Base-by-base conservation (phyloP, 2,888 invertebrate genomes). In the Agrotis ipsilon region DNA sequence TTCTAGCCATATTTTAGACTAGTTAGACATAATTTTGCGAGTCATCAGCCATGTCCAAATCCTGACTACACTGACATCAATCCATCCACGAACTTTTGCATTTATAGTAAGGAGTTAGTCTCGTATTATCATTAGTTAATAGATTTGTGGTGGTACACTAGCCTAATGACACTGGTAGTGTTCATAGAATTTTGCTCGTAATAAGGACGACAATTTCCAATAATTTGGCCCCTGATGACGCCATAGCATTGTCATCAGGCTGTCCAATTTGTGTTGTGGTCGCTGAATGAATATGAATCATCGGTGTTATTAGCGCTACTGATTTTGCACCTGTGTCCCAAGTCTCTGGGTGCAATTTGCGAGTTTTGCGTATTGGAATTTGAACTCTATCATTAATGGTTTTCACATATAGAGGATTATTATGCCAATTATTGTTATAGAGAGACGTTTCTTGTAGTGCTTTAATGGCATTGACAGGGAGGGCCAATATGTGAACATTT, bases 171-270 rank as follows among this genome's bases (percentile, higher is more conserved):
- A 7, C 9, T 27, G 5, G 11, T 39, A 11, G 27, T 54, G 32
- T n/a, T 55, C 13, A 11, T 55, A 27, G 55, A 32, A n/a, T 7
- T 55, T 55, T n/a, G 13, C n/a, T n/a, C 13, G n/a, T 32, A 13
- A 32, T n/a, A 55, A 27, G n/a, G 54, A 27, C 54, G 54, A 18
- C n/a, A 24, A 55, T 32, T 55, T 14, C 14, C 14, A 55, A 55
- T 32, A 55, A 55, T 55, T 55, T 55, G 55, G 3, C 55, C 55
- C n/a, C 6, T 39, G 39, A 39, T 39, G 39, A 55, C n/a, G 14
- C 32, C 55, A n/a, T 55, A 3, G 39, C 14, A 19, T 54, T 55
- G 32, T 55, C 55, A 55, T 55, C n/a, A 39, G 32, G 55, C n/a
- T n/a, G 55, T 55, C 32, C 32, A 32, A 55, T 55, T 55, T 32